Base-by-base conservation (phyloP, 2,113 vertebrate genomes). In the Psammodynastes pulverulentus region DNA sequence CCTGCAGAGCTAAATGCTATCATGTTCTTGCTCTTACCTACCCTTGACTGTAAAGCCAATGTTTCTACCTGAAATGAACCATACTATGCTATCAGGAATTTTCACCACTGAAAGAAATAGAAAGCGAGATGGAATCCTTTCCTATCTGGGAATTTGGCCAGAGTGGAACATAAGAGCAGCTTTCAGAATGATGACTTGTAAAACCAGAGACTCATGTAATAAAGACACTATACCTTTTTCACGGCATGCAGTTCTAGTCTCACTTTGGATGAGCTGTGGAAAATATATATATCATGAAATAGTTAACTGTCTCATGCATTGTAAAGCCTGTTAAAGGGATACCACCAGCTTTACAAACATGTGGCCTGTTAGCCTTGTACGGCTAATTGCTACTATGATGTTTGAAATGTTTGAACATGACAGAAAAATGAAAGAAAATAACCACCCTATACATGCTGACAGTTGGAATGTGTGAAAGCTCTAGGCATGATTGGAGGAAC, bases 281-380 rank as follows among this genome's bases (percentile, higher is more conserved):
- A 72, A n/a, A 90, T 19, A 9, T 9, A 9, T 9, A 15, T 90
- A 58, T 48, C 45, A 89, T 48, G 21, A 89, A 43, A 52, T 43
- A 84, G 56, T 79, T 72, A 34, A 51, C 72, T 84, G 39, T 45
- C 48, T 52, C 26, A 8, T 54, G n/a, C 26, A 45, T 54, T 84
- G 23, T 51, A 87, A 88, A 87, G 84, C 9, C 19, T 94, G 58
- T 85, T 79, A 87, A 87, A 43, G 34, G 72, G 72, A 45, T 13
- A 88, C 7, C 53, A 87, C n/a, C 19, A 45, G n/a, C 52, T 92
- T 90, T 56, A 12, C 9, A 23, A 51, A 46, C 34, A 49, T 84
- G 86, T 84, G 24, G 72, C 34, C 72, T 0, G 0, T 88, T 87
- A 89, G 88, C 34, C 21, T 90, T 86, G n/a, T 29, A 89, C 49